phyloP scores from a whole-genome alignment of 2,888 invertebrate genomes.

The Lobophora halterata region DNA sequence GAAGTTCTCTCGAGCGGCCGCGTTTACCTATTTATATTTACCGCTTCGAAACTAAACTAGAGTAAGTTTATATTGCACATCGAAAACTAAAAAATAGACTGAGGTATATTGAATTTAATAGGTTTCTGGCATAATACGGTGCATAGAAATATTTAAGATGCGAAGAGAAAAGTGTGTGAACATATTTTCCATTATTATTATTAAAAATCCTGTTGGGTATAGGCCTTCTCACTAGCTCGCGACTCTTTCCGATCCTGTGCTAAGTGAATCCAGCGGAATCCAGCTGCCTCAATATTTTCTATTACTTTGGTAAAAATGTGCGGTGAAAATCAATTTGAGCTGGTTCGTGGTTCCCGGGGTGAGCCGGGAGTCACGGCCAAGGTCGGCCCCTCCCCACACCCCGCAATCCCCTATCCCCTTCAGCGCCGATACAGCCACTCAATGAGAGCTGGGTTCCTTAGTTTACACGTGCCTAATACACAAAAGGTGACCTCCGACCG shows the following conservation, averaged over 20 bases:
- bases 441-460: slow-evolving; percentile 42
- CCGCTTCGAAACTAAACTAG: slow-evolving; percentile 19
- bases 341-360: slow-evolving; percentile 50
- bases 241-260: too few species aligned
- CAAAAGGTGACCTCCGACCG: slow-evolving; percentile 18
- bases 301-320: slow-evolving; percentile 38
- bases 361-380: slow-evolving; percentile 73
- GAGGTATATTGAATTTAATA: slow-evolving; percentile 21
- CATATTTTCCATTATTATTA: slow-evolving; percentile 29
- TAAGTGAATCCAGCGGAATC: too few species aligned
- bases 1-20: slow-evolving; percentile 15
- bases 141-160: slow-evolving; percentile 17
- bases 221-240: too few species aligned
- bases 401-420: slow-evolving; percentile 34
- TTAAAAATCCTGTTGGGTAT: too few species aligned
- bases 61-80: too few species aligned
- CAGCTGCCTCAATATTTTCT: too few species aligned
- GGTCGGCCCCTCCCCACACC: slow-evolving; percentile 51
- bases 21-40: slow-evolving; percentile 24
- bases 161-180: slow-evolving; percentile 17
- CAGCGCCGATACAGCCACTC: slow-evolving; percentile 55
- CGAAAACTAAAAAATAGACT: slow-evolving; percentile 9
- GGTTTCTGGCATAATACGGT: slow-evolving; percentile 15
- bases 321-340: slow-evolving; percentile 63
- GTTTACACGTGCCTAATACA: slow-evolving; percentile 39